Evolutionary conservation across 2,888 invertebrate genomes (phyloP), one percentile per base, ranked within the genome.

Genomic region (Eilema griseolum): DNA sequence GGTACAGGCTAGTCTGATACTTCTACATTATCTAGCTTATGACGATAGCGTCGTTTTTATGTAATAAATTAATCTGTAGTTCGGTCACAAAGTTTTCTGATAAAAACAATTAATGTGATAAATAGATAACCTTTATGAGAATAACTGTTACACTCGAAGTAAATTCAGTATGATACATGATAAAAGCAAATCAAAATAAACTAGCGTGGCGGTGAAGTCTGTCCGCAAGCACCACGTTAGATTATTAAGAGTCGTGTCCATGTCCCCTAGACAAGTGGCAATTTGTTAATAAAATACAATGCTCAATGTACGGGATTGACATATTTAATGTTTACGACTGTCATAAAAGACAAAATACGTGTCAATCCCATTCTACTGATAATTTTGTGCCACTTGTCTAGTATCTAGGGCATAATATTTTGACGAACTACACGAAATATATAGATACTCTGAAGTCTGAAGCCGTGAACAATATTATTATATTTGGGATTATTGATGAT

Each of bases 111-210:
- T 57, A 24, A 20, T 66, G 57, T 64, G 31, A 33, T 41, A 57
- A 24, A 59, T 65, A n/a, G 78, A 78, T 76, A 76, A 78, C 76
- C 78, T 71, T 71, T 31, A n/a, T 52, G 33, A 28, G 11, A 23
- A 5, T 41, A 37, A n/a, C 41, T 60, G 41, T 61, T 61, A 46
- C 46, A 33, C 33, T 33, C 24, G 20, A 23, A 67, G 56, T 61
- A 56, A 60, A n/a, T 67, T 46, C 41, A 14, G 66, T 66, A 57
- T 59, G 64, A 65, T 57, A 60, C 33, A 37, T 66, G 66, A 60
- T 66, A 60, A n/a, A n/a, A 60, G 20, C 11, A 60, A 66, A 66
- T 41, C n/a, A n/a, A 60, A 66, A 60, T 59, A 66, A 59, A 66
- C 23, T 66, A 26, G 7, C 23, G 52, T 33, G 16, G 23, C 31